phyloP scores from a whole-genome alignment of 1,140 invertebrate species.

The Calliphora vicina region DNA sequence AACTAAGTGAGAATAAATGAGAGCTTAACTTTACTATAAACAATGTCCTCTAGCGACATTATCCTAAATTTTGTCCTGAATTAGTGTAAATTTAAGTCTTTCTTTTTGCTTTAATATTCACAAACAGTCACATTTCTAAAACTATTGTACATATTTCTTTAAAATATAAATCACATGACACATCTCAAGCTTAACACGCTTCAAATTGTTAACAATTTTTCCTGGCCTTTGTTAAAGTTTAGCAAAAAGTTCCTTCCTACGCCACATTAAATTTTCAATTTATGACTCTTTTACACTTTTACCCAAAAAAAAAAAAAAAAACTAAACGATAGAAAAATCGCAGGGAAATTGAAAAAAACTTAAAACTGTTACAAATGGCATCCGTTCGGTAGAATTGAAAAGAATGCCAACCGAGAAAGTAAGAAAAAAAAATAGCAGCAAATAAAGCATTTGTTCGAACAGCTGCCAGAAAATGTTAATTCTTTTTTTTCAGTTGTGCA shows the following conservation, averaged over 20 bases:
- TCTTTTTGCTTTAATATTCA: too few relatives aligned
- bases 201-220: not conserved
- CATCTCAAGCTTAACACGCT: not conserved
- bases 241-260: not conserved
- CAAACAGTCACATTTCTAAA: too few relatives aligned
- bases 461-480: constrained; percentile 1
- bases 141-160: too few relatives aligned
- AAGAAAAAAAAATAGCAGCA: not conserved
- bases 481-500: not conserved
- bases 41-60: too few relatives aligned
- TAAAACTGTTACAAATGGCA: not conserved
- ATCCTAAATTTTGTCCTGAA: too few relatives aligned
- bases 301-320: not conserved
- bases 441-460: not conserved
- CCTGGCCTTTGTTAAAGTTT: not conserved
- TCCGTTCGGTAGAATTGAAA: not conserved
- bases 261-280: not conserved
- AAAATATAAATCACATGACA: not conserved
- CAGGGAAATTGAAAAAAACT: not conserved
- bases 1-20: too few relatives aligned
- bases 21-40: too few relatives aligned
- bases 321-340: not conserved
- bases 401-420: not conserved
- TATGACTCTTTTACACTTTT: not conserved
- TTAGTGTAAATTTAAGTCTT: too few relatives aligned